phyloP scores from a whole-genome alignment of 2,113 vertebrate genomes.

The Hydrochoerus hydrochaeris region DNA sequence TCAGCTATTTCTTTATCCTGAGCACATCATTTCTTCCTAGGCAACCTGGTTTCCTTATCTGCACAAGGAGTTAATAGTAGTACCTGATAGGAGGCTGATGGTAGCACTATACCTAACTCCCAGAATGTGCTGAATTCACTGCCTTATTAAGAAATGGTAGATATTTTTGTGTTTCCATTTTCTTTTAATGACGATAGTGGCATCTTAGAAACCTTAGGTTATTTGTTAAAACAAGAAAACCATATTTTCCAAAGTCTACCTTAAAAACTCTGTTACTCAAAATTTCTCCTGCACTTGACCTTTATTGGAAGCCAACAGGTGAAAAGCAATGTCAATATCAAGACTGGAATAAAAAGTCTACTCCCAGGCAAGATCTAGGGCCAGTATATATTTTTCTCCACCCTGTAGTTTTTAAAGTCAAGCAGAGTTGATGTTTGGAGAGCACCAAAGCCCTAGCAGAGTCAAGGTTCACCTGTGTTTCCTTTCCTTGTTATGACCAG shows the following conservation, averaged over 20 bases:
- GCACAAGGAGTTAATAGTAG: neutral
- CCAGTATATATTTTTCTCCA: neutral
- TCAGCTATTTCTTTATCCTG: neutral
- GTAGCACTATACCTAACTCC: neutral
- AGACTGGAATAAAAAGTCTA: neutral
- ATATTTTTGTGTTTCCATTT: slow-evolving; percentile 18
- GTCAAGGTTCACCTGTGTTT: neutral
- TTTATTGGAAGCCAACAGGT: neutral
- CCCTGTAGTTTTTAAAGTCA: neutral
- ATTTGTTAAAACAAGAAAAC: slow-evolving; percentile 50
- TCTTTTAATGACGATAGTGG: slow-evolving; percentile 49
- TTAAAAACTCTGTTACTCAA: neutral
- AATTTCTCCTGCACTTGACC: neutral
- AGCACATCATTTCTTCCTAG: neutral
- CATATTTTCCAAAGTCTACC: neutral
- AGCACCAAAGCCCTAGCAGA: no score
- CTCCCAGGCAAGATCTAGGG: neutral
- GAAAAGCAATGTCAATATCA: neutral
- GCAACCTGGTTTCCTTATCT: neutral
- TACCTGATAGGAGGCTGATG: neutral
- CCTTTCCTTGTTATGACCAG: neutral
- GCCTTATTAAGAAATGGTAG: slow-evolving; percentile 30
- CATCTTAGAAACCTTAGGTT: slow-evolving; percentile 43
- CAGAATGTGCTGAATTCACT: neutral
- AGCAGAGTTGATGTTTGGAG: neutral